These are phyloP conservation scores for Zootoca vivipara DNA, from an alignment of 2,113 vertebrate genomes.

Conservation along the genomic window DNA sequence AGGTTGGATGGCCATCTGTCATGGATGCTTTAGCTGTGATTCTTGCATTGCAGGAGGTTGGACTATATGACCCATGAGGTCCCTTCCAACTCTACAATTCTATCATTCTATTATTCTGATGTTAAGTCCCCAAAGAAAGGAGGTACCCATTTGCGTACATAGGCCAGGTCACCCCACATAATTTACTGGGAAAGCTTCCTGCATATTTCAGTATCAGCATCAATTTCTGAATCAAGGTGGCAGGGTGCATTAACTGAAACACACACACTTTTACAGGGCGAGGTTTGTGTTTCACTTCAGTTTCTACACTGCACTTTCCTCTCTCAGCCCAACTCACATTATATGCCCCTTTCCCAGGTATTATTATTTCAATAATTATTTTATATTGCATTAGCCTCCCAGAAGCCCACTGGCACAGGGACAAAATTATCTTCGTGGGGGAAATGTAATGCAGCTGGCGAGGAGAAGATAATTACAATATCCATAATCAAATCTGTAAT, in stretches of 20 bases:
- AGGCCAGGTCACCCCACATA: neutral
- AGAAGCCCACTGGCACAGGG: neutral
- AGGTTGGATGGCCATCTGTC: too few species aligned
- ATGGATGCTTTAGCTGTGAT: too few species aligned
- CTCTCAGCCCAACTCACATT: neutral
- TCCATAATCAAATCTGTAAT: neutral
- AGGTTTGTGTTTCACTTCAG: neutral
- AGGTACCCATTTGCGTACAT: neutral
- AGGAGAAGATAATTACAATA: conserved; percentile 5
- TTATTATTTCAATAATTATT: conserved; percentile 10
- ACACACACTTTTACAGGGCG: neutral
- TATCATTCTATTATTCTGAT: too few species aligned
- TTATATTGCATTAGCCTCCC: neutral
- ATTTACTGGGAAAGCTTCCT: too few species aligned
- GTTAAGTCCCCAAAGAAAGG: too few species aligned
- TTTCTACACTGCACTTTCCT: neutral
- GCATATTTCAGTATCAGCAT: neutral
- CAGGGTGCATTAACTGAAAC: neutral
- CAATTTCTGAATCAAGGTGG: neutral
- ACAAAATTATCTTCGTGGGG: neutral
- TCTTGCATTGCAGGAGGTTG: too few species aligned
- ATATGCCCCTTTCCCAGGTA: neutral
- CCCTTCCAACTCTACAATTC: too few species aligned
- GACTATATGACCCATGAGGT: too few species aligned
- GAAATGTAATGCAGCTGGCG: neutral